Evolutionary conservation across 64 coral and sea anemone genomes (phyloP).

Genomic region (Acropora tenuis): DNA sequence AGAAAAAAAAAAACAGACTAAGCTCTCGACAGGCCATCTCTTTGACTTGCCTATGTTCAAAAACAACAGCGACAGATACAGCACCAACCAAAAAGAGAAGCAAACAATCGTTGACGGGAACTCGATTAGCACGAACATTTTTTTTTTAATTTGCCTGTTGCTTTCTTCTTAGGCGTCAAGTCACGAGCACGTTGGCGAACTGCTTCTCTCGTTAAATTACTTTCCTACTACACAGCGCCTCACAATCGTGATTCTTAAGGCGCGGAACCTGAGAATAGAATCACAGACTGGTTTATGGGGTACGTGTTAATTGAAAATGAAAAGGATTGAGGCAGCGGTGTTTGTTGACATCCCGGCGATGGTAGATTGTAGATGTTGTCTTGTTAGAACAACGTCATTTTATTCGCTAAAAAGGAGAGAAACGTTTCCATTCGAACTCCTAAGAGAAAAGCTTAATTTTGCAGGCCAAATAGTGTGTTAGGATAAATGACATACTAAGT

Average conservation of each 20-base stretch:
- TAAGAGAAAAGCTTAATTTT: too few species aligned
- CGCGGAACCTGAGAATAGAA: slow-evolving; percentile 86
- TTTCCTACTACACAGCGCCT: slow-evolving; percentile 97
- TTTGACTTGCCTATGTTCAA: not conserved
- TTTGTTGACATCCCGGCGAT: too few species aligned
- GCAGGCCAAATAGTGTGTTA: too few species aligned
- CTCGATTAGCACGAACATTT: not conserved
- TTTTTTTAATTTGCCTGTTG: not conserved
- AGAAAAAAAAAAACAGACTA: not conserved
- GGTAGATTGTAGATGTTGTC: too few species aligned
- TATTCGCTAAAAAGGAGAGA: too few species aligned
- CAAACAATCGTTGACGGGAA: too few species aligned
- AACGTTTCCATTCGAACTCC: too few species aligned
- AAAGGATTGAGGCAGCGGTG: not conserved
- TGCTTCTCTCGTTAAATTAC: slow-evolving; percentile 92
- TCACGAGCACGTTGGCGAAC: slow-evolving; percentile 79
- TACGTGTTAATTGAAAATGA: slow-evolving; percentile 14
- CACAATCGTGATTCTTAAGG: slow-evolving; percentile 94
- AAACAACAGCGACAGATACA: not conserved
- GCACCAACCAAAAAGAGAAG: too few species aligned
- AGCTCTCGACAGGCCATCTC: not conserved
- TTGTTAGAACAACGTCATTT: too few species aligned
- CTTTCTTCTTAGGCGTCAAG: slow-evolving; percentile 32
- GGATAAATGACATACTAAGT: too few species aligned
- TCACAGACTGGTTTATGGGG: slow-evolving; percentile 85